These are phyloP conservation scores for Luffia ferchaultella DNA, from an alignment of 2,888 invertebrate species.

Conservation along the genomic window DNA sequence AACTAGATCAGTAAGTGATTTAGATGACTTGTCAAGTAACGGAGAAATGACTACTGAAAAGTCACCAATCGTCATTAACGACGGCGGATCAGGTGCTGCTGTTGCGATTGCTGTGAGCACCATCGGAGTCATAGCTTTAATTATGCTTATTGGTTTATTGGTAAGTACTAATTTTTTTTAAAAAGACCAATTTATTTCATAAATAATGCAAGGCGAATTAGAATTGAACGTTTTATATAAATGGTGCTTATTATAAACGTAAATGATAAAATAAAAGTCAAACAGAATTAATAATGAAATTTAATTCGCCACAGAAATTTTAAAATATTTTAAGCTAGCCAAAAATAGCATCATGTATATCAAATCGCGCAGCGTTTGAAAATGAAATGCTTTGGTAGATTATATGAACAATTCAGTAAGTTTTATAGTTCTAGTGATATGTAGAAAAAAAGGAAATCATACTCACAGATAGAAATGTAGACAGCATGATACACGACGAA, in stretches of 20 bases:
- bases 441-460: too few relatives aligned
- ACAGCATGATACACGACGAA: too few relatives aligned
- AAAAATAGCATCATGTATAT: too few relatives aligned
- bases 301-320: too few relatives aligned
- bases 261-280: background rate
- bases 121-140: conserved; percentile 79
- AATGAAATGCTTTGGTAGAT: too few relatives aligned
- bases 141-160: conserved; percentile 79
- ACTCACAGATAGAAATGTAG: too few relatives aligned
- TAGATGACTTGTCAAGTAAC: conserved; percentile 35
- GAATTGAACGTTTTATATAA: background rate
- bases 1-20: conserved; percentile 29
- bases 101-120: conserved; percentile 84
- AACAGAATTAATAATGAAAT: too few relatives aligned
- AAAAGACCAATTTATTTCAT: background rate
- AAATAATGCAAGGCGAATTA: background rate
- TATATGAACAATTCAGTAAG: too few relatives aligned
- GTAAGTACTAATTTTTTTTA: conserved; percentile 52
- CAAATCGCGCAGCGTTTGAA: too few relatives aligned
- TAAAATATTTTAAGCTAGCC: too few relatives aligned
- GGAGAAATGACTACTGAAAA: conserved; percentile 41
- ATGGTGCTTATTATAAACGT: background rate
- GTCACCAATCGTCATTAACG: conserved; percentile 33
- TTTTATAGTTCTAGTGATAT: too few relatives aligned
- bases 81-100: conserved; percentile 72